phyloP scores from a whole-genome alignment of 2,888 invertebrate species.

The Mycalesis mineus region DNA sequence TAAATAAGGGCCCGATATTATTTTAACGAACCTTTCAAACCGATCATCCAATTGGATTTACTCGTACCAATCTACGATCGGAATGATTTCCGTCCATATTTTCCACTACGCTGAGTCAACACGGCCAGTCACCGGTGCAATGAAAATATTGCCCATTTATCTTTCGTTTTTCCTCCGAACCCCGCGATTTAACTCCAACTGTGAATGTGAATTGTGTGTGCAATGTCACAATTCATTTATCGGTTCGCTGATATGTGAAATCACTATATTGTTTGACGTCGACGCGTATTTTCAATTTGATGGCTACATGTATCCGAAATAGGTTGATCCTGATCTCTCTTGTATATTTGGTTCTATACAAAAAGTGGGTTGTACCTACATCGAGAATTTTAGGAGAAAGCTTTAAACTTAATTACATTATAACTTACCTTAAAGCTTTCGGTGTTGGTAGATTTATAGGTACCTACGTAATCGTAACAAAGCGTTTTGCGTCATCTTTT shows the following conservation, averaged over 20 bases:
- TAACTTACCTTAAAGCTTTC: too few species aligned
- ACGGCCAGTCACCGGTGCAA: conserved; percentile 62
- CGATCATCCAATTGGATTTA: conserved; percentile 46
- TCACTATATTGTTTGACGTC: conserved; percentile 55
- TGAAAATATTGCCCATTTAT: conserved; percentile 71
- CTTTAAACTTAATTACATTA: too few species aligned
- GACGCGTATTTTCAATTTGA: conserved; percentile 37
- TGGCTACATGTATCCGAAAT: conserved; percentile 19
- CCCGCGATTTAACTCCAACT: conserved; percentile 44
- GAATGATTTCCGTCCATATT: conserved; percentile 46
- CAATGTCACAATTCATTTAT: conserved; percentile 65
- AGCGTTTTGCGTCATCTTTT: too few species aligned
- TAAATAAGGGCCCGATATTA: not conserved
- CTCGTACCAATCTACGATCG: conserved; percentile 29
- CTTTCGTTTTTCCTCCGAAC: conserved; percentile 56
- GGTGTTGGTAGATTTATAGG: too few species aligned
- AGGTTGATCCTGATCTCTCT: not conserved
- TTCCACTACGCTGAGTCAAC: conserved; percentile 65
- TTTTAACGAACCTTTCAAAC: conserved; percentile 35
- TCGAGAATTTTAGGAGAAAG: too few species aligned
- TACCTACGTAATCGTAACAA: too few species aligned
- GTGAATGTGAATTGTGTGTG: conserved; percentile 46
- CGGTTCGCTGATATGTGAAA: conserved; percentile 61
- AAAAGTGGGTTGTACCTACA: too few species aligned
- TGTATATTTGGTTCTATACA: not conserved